Percentiles rank a stretch among this genome's conserved stretches.
Evolutionary conservation across 1,140 invertebrate genomes (phyloP).

Genomic region (Drosophila ambigua): DNA sequence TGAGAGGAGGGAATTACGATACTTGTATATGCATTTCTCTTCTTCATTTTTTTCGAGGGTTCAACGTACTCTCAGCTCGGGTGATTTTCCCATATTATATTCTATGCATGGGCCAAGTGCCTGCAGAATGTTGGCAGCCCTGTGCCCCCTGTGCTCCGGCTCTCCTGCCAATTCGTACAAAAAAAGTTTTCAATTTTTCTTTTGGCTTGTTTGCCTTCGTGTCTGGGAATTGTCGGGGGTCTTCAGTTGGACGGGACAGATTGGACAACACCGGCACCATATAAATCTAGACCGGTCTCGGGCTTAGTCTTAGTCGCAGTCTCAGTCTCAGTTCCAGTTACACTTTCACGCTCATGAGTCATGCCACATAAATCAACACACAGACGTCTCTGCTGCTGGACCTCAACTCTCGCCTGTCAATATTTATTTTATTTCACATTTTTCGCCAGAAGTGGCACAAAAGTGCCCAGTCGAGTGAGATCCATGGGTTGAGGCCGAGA

Average conservation of each 20-base stretch:
- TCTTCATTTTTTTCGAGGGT: conserved; percentile 26
- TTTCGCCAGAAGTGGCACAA: conserved; percentile 43
- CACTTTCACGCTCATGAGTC: conserved; percentile 56
- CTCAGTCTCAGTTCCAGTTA: conserved; percentile 32
- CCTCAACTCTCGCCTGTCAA: conserved; percentile 65
- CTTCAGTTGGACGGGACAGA: conserved; percentile 28
- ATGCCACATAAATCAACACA: conserved; percentile 72
- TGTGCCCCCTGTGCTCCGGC: conserved; percentile 1
- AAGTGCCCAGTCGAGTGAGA: conserved; percentile 18
- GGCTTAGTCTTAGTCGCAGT: not conserved
- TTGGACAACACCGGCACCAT: conserved; percentile 49
- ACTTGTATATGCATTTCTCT: not conserved
- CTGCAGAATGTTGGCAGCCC: conserved; percentile 56
- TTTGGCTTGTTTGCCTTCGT: conserved; percentile 55
- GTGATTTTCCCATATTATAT: conserved; percentile 32
- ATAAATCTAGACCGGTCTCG: conserved; percentile 43
- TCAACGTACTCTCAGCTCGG: conserved; percentile 26
- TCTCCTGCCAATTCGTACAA: conserved; percentile 31
- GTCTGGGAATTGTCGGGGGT: conserved; percentile 64
- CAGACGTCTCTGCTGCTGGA: conserved; percentile 23
- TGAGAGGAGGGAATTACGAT: too few species aligned
- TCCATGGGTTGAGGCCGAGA: not conserved
- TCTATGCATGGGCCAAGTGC: conserved; percentile 41
- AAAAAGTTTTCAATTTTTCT: conserved; percentile 44
- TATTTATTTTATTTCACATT: conserved; percentile 75